Percentiles rank a stretch among this genome's conserved stretches.
These are phyloP conservation scores for Trematomus loennbergii DNA, from an alignment of 2,113 vertebrate species.

Conservation along the genomic window DNA sequence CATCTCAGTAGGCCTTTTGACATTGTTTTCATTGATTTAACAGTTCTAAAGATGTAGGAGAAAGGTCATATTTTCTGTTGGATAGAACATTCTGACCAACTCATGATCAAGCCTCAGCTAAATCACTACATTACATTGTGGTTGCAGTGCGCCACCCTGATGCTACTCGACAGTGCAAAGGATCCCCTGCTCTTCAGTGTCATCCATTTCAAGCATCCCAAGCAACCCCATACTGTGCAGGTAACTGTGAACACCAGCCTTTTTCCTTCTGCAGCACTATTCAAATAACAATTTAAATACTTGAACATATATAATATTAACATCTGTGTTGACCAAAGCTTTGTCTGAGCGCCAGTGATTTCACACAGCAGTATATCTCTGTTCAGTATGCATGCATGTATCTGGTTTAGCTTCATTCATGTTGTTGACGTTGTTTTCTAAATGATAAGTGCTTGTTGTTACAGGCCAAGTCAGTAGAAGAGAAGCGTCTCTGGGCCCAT, in stretches of 20 bases:
- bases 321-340: background rate
- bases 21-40: slow-evolving; percentile 8
- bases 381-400: background rate
- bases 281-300: background rate
- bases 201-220: slow-evolving; percentile 94
- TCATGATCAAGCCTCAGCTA: no score
- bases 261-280: background rate
- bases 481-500: slow-evolving; percentile 94
- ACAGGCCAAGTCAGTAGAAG: slow-evolving; percentile 91
- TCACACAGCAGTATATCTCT: background rate
- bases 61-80: background rate
- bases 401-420: slow-evolving; percentile 8
- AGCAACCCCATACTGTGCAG: slow-evolving; percentile 94
- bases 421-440: background rate
- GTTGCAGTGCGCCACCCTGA: slow-evolving; percentile 92
- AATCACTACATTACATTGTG: background rate
- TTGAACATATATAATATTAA: background rate
- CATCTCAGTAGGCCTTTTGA: slow-evolving; percentile 86
- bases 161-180: slow-evolving; percentile 94
- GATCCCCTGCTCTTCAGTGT: slow-evolving; percentile 95
- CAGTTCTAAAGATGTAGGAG: background rate
- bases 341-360: background rate
- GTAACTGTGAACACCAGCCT: slow-evolving; percentile 75
- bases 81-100: no score
- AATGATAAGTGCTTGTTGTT: slow-evolving; percentile 42